phyloP scores from a whole-genome alignment of 1,140 invertebrate species.

The Myzus persicae region DNA sequence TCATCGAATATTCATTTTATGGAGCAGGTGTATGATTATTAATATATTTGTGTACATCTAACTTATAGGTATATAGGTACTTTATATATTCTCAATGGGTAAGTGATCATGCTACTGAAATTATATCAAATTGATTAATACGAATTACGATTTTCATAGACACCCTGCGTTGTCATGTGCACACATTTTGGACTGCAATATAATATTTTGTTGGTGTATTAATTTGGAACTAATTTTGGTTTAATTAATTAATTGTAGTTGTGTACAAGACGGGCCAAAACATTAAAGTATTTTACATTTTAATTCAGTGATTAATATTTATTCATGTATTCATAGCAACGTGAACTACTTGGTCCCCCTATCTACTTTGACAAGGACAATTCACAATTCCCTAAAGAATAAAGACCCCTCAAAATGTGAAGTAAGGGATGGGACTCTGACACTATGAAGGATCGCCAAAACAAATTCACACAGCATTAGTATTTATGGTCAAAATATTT shows the following conservation, averaged over 20 bases:
- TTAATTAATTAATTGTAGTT: background rate
- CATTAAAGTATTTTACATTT: background rate
- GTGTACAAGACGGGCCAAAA: background rate
- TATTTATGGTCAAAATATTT: background rate
- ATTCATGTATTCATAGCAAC: constrained; percentile 9
- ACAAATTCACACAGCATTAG: background rate
- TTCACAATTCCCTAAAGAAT: constrained; percentile 15
- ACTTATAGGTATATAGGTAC: too few species aligned
- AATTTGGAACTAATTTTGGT: background rate
- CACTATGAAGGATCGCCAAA: background rate
- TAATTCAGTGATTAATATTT: constrained; percentile 1
- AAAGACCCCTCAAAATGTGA: background rate
- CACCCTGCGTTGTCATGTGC: background rate
- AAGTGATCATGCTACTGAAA: too few species aligned
- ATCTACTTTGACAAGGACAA: background rate
- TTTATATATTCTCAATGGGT: too few species aligned
- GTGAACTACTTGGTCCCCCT: background rate
- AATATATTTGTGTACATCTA: too few species aligned
- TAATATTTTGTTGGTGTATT: background rate
- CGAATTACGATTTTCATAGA: background rate
- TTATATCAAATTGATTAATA: background rate
- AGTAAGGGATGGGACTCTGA: background rate
- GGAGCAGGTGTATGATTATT: background rate
- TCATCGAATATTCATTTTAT: background rate
- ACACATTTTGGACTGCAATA: background rate